Evolutionary conservation across 1,140 invertebrate genomes (phyloP).

Genomic region (Drosophila micromelanica): DNA sequence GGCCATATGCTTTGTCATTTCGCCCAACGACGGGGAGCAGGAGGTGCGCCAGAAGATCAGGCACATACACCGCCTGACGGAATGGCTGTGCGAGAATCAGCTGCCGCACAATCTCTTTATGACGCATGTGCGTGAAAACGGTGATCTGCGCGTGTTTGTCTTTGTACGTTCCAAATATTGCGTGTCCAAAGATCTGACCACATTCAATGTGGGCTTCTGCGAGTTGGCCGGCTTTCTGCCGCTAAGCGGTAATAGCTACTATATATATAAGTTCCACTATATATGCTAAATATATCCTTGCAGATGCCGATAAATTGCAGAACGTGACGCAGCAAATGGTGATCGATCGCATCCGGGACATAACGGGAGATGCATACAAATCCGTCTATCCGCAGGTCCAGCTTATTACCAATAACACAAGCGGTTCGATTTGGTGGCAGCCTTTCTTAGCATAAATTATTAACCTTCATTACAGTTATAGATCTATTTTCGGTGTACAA

Average conservation of each 20-base stretch:
- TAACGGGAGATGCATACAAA: conserved; percentile 64
- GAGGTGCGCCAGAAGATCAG: conserved; percentile 38
- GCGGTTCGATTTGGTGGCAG: conserved; percentile 1
- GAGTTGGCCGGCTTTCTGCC: conserved; percentile 75
- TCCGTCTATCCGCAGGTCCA: conserved; percentile 56
- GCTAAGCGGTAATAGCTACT: conserved; percentile 51
- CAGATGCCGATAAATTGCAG: conserved; percentile 51
- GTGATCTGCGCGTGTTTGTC: conserved; percentile 65
- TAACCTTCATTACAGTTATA: too few relatives aligned
- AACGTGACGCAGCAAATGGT: conserved; percentile 59
- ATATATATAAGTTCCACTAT: not conserved
- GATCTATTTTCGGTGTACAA: too few relatives aligned
- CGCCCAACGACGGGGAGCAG: conserved; percentile 13
- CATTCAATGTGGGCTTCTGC: conserved; percentile 80
- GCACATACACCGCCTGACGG: conserved; percentile 49
- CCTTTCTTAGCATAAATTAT: conserved; percentile 21
- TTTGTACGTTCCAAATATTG: conserved; percentile 64
- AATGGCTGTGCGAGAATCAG: conserved; percentile 70
- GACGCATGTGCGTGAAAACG: conserved; percentile 43
- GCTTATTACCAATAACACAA: conserved; percentile 34
- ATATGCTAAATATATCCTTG: not conserved
- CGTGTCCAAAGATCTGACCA: conserved; percentile 58
- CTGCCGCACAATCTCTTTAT: conserved; percentile 81
- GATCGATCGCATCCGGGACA: conserved; percentile 50
- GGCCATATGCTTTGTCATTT: conserved; percentile 65